phyloP scores from a whole-genome alignment of 2,113 vertebrate genomes.

The Phrynosoma platyrhinos region DNA sequence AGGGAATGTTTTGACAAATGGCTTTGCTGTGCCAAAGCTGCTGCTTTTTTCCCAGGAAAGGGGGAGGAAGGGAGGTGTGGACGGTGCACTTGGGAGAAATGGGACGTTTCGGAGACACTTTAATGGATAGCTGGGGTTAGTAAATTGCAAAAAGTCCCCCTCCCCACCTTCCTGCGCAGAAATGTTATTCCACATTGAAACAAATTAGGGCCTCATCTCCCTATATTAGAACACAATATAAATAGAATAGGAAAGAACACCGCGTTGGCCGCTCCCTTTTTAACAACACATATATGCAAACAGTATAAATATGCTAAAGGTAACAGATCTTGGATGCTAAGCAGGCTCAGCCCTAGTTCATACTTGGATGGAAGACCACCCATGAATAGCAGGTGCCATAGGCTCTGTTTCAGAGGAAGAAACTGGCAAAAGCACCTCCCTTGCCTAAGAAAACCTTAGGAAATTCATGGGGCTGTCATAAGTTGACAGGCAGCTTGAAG shows the following conservation, averaged over 20 bases:
- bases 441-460: too few species aligned
- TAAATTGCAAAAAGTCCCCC: conserved; percentile 84
- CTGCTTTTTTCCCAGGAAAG: background rate
- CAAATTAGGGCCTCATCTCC: background rate
- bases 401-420: too few species aligned
- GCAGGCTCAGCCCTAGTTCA: too few species aligned
- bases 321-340: too few species aligned
- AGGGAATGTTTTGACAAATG: conserved; percentile 84
- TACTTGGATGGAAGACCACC: too few species aligned
- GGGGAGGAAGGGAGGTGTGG: conserved; percentile 61
- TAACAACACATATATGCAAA: too few species aligned
- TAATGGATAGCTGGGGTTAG: conserved; percentile 80
- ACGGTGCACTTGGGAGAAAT: conserved; percentile 50
- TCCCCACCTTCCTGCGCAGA: background rate
- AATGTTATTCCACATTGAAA: conserved; percentile 13
- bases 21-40: conserved; percentile 53
- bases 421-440: too few species aligned
- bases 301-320: too few species aligned
- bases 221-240: background rate
- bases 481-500: too few species aligned
- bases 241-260: background rate
- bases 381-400: too few species aligned
- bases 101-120: conserved; percentile 63
- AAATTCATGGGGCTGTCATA: too few species aligned
- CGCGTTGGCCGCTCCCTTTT: too few species aligned